These are phyloP conservation scores for Halictus ligatus DNA, from an alignment of 2,888 invertebrate species.

Conservation along the genomic window DNA sequence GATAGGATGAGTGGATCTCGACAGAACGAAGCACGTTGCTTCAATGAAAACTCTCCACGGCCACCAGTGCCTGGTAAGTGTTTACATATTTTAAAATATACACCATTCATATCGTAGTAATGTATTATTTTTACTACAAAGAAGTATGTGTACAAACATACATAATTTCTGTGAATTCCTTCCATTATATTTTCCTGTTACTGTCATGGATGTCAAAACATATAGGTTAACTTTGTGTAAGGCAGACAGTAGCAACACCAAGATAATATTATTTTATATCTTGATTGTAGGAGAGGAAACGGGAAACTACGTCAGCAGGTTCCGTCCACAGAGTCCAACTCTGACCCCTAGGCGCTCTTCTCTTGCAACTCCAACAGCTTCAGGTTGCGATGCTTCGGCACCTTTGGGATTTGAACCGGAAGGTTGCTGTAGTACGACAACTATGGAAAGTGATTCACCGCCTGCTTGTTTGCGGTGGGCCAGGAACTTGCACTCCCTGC, in stretches of 20 bases:
- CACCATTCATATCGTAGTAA: background rate
- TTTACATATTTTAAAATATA: background rate
- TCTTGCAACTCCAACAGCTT: conserved; percentile 76
- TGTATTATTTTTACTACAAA: background rate
- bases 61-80: conserved; percentile 93
- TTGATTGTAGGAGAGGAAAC: conserved; percentile 82
- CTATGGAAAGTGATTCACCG: conserved; percentile 84
- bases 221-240: conserved; percentile 21
- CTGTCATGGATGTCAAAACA: background rate
- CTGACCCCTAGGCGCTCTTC: conserved; percentile 84
- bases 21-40: conserved; percentile 83
- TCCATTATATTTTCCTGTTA: background rate
- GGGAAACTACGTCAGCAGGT: conserved; percentile 79
- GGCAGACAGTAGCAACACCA: background rate
- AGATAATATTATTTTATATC: background rate
- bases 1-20: conserved; percentile 84
- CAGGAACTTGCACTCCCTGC: conserved; percentile 91
- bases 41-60: conserved; percentile 90
- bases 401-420: conserved; percentile 87
- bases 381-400: conserved; percentile 83
- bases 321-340: conserved; percentile 83
- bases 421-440: conserved; percentile 85
- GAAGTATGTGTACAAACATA: background rate
- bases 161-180: background rate
- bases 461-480: conserved; percentile 96